Evolutionary conservation across 2,888 invertebrate genomes (phyloP), one percentile per base, ranked within the genome.

Genomic region (Plagodis dolabraria): DNA sequence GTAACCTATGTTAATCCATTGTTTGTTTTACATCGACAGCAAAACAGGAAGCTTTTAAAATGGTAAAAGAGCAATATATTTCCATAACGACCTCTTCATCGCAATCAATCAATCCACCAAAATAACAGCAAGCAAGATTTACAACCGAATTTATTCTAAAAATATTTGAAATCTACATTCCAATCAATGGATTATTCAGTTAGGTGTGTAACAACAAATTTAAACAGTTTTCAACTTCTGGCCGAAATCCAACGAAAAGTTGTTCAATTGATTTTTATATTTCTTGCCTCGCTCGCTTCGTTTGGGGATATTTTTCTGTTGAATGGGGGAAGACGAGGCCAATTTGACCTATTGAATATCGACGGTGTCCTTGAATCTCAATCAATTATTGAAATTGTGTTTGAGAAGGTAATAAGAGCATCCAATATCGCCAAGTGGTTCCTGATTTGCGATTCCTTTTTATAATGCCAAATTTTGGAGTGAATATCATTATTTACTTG

Each of bases 331-430:
- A 46, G 33, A 43, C 33, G 54, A 51, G 11, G 54, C 55, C 51
- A 53, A 61, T 61, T 57, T 22, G 53, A 22, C 36, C 60, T 12
- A 56, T 57, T 61, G 56, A 57, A 53, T 43, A 35, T 42, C 46
- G 48, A 9, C 51, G 43, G 22, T 8, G 33, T 43, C 33, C 47
- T 43, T 51, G 48, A 53, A 47, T 42, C 46, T 49, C 42, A 56
- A 61, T 56, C 60, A 60, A 61, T 35, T 36, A 57, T 56, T 61
- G 52, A 57, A 61, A 57, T 61, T 57, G 46, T 60, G 46, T 53
- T 56, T 61, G 56, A 53, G 36, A 50, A 52, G 33, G 40, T 51
- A 55, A 47, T 47, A 54, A 36, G 33, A 54, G 40, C 38, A 60
- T 57, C 42, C 12, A 34, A 11, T 53, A 53, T 47, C 38, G 6